phyloP scores from a whole-genome alignment of 2,888 invertebrate species.

The Eristalinus sepulchralis region DNA sequence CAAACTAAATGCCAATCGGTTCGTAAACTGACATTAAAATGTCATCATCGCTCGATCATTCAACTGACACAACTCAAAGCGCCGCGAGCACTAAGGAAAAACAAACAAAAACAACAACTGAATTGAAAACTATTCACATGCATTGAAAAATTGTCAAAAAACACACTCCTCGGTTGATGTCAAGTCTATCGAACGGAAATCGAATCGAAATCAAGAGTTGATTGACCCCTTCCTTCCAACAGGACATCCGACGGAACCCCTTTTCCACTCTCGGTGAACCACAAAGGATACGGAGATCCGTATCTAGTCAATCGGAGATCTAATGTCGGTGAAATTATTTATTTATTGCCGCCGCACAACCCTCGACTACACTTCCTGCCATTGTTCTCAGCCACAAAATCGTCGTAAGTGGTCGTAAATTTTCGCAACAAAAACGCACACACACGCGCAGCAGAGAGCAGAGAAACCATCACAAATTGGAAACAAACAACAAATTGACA shows the following conservation, averaged over 20 bases:
- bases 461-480: background rate
- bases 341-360: constrained; percentile 45
- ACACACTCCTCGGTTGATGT: background rate
- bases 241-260: background rate
- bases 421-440: constrained; percentile 7
- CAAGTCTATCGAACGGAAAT: background rate
- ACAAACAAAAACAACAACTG: background rate
- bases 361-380: constrained; percentile 4
- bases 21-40: constrained; percentile 3
- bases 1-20: constrained; percentile 12
- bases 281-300: background rate
- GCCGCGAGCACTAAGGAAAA: background rate
- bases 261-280: background rate
- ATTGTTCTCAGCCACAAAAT: constrained; percentile 8
- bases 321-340: constrained; percentile 62
- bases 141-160: background rate
- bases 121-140: background rate
- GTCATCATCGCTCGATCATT: constrained; percentile 3
- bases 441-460: no score
- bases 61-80: background rate
- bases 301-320: background rate
- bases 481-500: constrained; percentile 53
- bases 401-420: constrained; percentile 35
- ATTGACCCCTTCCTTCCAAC: constrained; percentile 25
- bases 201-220: constrained; percentile 18